phyloP scores from a whole-genome alignment of 30 jellyfish, hydroid and myxozoan species.

The Clytia hemisphaerica region DNA sequence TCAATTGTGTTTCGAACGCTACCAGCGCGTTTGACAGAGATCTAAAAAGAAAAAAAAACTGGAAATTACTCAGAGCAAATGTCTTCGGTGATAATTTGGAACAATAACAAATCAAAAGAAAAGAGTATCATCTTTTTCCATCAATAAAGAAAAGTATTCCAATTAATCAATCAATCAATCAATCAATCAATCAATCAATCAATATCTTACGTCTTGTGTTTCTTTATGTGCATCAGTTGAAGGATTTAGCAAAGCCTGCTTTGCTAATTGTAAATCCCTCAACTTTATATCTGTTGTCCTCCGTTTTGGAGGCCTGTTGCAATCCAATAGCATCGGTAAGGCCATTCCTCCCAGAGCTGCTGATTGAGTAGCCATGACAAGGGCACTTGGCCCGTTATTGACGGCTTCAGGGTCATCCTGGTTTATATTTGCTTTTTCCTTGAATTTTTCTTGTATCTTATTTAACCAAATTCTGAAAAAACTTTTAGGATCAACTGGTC shows the following conservation, averaged over 20 bases:
- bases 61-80: background rate
- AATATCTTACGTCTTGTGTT: constrained; percentile 11
- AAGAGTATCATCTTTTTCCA: background rate
- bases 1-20: constrained; percentile 69
- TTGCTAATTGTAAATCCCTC: constrained; percentile 15
- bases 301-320: constrained; percentile 31
- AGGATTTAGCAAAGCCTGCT: constrained; percentile 5
- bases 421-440: too few species aligned
- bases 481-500: too few species aligned
- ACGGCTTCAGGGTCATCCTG: too few species aligned
- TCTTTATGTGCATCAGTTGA: constrained; percentile 3
- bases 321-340: constrained; percentile 28
- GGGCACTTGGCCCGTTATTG: constrained; percentile 16
- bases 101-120: background rate
- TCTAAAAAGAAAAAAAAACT: constrained; percentile 19
- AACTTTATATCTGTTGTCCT: constrained; percentile 5
- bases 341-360: constrained; percentile 48
- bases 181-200: background rate
- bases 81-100: background rate
- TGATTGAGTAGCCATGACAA: background rate
- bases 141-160: background rate
- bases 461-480: too few species aligned
- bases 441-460: too few species aligned
- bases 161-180: too few species aligned
- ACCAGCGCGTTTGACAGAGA: constrained; percentile 65